Percentiles rank a stretch among this genome's conserved stretches.
phyloP scores from a whole-genome alignment of 2,888 invertebrate genomes.

The Geotrupes spiniger region DNA sequence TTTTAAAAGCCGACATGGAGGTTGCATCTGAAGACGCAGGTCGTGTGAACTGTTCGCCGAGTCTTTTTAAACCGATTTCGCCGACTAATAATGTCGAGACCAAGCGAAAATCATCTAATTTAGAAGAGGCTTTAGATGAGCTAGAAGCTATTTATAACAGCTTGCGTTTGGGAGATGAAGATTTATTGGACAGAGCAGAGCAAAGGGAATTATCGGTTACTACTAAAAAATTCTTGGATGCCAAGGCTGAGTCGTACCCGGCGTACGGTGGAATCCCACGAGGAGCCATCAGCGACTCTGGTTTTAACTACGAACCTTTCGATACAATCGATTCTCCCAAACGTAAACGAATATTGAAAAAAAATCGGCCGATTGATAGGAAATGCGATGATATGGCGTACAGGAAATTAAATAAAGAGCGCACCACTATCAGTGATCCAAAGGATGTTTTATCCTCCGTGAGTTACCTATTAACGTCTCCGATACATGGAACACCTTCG shows the following conservation, averaged over 20 bases:
- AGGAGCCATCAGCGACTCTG: conserved; percentile 47
- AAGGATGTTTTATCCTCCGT: conserved; percentile 54
- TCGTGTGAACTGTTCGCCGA: conserved; percentile 17
- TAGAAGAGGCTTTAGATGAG: conserved; percentile 86
- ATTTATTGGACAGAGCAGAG: conserved; percentile 76
- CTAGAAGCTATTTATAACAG: conserved; percentile 90
- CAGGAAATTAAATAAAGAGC: conserved; percentile 65
- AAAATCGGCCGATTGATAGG: conserved; percentile 61
- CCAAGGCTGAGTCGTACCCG: conserved; percentile 33
- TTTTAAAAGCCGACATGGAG: conserved; percentile 30
- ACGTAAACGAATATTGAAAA: conserved; percentile 37
- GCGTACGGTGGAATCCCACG: conserved; percentile 32
- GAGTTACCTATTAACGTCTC: conserved; percentile 70
- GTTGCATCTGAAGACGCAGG: conserved; percentile 7
- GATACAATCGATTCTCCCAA: conserved; percentile 41
- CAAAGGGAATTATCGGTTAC: conserved; percentile 58
- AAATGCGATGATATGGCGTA: conserved; percentile 79
- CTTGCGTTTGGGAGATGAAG: conserved; percentile 79
- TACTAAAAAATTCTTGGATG: conserved; percentile 36
- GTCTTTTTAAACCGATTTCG: conserved; percentile 28
- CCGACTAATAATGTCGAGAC: conserved; percentile 43
- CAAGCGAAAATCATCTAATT: conserved; percentile 68
- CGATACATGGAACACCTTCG: conserved; percentile 59
- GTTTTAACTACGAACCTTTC: conserved; percentile 47
- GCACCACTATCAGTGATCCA: conserved; percentile 50